phyloP scores from a whole-genome alignment of 1,140 invertebrate genomes.

The Drosophila burlai region DNA sequence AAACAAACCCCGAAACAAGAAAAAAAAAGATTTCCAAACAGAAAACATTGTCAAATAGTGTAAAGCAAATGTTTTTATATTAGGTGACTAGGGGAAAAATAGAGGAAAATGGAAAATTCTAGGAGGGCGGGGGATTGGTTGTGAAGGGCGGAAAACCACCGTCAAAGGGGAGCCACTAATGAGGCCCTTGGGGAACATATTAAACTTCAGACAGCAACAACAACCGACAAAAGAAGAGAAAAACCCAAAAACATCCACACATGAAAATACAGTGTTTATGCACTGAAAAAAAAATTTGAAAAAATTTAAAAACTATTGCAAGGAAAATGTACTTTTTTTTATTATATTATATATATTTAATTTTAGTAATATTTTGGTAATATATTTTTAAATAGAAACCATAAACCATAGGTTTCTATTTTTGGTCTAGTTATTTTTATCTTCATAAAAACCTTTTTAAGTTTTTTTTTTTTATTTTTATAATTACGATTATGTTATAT shows the following conservation, averaged over 20 bases:
- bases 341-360: neutral
- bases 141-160: conserved; percentile 34
- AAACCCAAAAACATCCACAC: conserved; percentile 23
- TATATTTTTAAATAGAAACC: too few species aligned
- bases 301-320: neutral
- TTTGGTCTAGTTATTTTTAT: too few species aligned
- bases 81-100: conserved; percentile 42
- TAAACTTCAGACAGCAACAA: conserved; percentile 62
- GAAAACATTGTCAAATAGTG: conserved; percentile 66
- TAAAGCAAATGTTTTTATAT: conserved; percentile 72
- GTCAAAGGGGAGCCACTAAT: conserved; percentile 74
- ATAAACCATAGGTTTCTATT: too few species aligned
- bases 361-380: neutral
- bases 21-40: conserved; percentile 35
- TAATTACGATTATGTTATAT: too few species aligned
- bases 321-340: neutral
- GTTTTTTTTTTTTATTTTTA: too few species aligned
- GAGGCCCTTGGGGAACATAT: conserved; percentile 81
- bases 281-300: neutral
- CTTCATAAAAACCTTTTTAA: too few species aligned
- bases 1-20: conserved; percentile 14
- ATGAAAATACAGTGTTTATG: conserved; percentile 22
- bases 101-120: conserved; percentile 5
- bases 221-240: conserved; percentile 11
- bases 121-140: neutral